These are phyloP conservation scores for Rhopilema esculentum DNA, from an alignment of 30 jellyfish, hydroid and myxozoan genomes.

Conservation along the genomic window DNA sequence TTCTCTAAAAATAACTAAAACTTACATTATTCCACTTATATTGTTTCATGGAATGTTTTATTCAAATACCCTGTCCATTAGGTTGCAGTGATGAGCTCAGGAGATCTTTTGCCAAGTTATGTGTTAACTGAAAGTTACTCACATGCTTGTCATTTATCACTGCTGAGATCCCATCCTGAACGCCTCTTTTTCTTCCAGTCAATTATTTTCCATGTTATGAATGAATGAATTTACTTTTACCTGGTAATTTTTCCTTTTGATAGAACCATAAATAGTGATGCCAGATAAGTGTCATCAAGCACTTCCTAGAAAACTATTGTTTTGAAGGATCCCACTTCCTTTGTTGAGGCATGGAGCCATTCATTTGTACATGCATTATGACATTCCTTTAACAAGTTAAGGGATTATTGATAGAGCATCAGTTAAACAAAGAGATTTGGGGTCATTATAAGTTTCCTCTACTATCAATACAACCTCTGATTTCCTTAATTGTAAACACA, in stretches of 20 bases:
- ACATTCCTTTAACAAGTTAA: neutral
- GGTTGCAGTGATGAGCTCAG: too few species aligned
- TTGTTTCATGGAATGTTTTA: too few species aligned
- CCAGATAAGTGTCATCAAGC: conserved; percentile 14
- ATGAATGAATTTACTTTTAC: too few species aligned
- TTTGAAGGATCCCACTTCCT: neutral
- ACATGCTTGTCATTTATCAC: too few species aligned
- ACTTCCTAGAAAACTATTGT: conserved; percentile 2
- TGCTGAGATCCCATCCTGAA: too few species aligned
- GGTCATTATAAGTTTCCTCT: neutral
- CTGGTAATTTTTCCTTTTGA: neutral
- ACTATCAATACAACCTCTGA: neutral
- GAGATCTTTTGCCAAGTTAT: too few species aligned
- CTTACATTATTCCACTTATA: too few species aligned
- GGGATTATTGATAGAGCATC: neutral
- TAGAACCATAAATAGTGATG: neutral
- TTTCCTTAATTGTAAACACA: neutral
- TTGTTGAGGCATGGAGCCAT: neutral
- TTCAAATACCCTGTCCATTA: too few species aligned
- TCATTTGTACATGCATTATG: neutral
- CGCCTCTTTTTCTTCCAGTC: neutral
- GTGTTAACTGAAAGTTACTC: too few species aligned
- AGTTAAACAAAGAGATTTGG: neutral
- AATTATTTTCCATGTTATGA: neutral
- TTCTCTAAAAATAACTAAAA: too few species aligned